Base-by-base conservation (phyloP, 1,140 invertebrate genomes). In the Globodera rostochiensis region DNA sequence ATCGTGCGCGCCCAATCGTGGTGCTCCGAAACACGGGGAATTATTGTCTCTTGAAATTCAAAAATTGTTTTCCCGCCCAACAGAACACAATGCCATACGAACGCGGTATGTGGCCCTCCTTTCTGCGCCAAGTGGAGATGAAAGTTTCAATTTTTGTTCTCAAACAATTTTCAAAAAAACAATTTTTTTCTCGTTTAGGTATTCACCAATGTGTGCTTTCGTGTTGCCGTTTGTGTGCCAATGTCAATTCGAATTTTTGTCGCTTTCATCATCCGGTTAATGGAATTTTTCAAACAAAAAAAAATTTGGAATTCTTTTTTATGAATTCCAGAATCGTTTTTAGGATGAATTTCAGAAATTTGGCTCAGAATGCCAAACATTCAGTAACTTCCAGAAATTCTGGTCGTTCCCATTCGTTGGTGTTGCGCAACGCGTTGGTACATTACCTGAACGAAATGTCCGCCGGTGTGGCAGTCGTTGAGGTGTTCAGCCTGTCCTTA, bases 101-200 rank as follows among this genome's bases (percentile, higher is more conserved):
- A 93, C 82, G 91, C 90, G 46, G 93, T 90, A 86, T 93, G 92
- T 86, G 94, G 94, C 82, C 93, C 92, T 87, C 94, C 92, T 90
- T 93, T 93, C 87, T 94, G 92, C 15, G 93, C 92, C 91, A 93
- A 95, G 83, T 92, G 91, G 91, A 95, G 93, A 90, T 94, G 92
- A 82, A 95, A 91, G 84, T 92, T 92, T 90, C 80, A 75, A 95
- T 91, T 89, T 94, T 93, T 85, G 94, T 91, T 64, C 53, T 11
- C 1, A 19, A 19, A 64, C 8, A 64, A 13, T 64, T 19, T n/a
- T n/a, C n/a, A n/a, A 11, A 64, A 19, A 53, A 53, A 53, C 50
- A 36, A 36, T 36, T 36, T 36, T 36, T 36, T 36, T 36, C 36
- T 36, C 36, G 36, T 36, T 53, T 2, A 64, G 57, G 57, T 64